These are phyloP conservation scores for Cephonodes hylas DNA, from an alignment of 2,888 invertebrate species.

Conservation along the genomic window DNA sequence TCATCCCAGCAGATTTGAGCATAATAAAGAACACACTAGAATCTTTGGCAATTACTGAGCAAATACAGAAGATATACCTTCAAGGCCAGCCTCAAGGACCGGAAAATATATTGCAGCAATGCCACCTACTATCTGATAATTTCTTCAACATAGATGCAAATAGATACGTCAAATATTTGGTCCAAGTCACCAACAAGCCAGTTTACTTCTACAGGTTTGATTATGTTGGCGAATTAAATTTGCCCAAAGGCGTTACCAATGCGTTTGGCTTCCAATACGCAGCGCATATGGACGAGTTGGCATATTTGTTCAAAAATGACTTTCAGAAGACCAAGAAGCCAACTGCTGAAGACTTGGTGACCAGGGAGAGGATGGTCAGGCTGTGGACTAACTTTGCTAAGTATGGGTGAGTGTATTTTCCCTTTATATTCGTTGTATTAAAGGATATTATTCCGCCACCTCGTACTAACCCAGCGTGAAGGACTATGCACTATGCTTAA, in stretches of 20 bases:
- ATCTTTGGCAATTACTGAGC: slow-evolving; percentile 48
- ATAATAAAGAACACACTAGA: slow-evolving; percentile 54
- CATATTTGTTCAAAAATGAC: slow-evolving; percentile 64
- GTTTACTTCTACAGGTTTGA: slow-evolving; percentile 70
- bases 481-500: no score
- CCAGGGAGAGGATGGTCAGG: slow-evolving; percentile 65
- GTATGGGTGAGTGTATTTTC: slow-evolving; percentile 57
- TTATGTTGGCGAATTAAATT: slow-evolving; percentile 63
- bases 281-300: slow-evolving; percentile 63
- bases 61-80: slow-evolving; percentile 58
- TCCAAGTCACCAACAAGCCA: slow-evolving; percentile 59
- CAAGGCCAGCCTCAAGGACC: slow-evolving; percentile 45
- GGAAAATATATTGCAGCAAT: slow-evolving; percentile 52
- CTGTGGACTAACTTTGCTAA: slow-evolving; percentile 77
- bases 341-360: slow-evolving; percentile 57
- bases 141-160: slow-evolving; percentile 54
- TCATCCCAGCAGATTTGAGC: slow-evolving; percentile 58
- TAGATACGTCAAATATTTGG: no score
- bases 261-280: slow-evolving; percentile 45
- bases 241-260: slow-evolving; percentile 37
- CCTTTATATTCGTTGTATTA: background rate
- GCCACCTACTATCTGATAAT: slow-evolving; percentile 56
- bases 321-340: slow-evolving; percentile 53
- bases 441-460: no score
- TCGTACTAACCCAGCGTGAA: no score